These are phyloP conservation scores for Pachymerium ferrugineum DNA, from an alignment of 2,888 invertebrate genomes.

Conservation along the genomic window DNA sequence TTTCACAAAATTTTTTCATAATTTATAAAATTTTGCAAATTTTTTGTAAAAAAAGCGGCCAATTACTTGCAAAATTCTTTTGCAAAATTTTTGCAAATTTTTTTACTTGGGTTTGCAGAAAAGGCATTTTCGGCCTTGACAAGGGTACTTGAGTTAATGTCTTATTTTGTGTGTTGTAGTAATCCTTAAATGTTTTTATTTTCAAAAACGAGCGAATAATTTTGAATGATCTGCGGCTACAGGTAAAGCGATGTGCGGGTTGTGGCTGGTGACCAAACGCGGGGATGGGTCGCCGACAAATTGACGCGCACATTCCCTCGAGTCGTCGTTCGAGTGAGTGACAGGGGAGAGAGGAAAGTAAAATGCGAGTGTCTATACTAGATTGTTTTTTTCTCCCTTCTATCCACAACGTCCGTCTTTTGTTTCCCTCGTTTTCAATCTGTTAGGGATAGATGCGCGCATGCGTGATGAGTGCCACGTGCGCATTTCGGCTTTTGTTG, in stretches of 20 bases:
- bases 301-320: conserved; percentile 1
- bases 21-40: too few relatives aligned
- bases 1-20: too few relatives aligned
- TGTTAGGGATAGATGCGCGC: not conserved
- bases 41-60: too few relatives aligned
- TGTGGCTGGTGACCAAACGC: conserved; percentile 10
- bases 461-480: conserved; percentile 16
- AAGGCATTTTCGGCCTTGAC: too few relatives aligned
- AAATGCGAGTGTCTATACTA: not conserved
- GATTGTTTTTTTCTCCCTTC: not conserved
- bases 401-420: not conserved
- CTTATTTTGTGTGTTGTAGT: too few relatives aligned
- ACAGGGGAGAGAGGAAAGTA: not conserved
- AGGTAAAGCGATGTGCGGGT: conserved; percentile 27
- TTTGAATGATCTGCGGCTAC: conserved; percentile 17
- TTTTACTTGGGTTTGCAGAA: too few relatives aligned
- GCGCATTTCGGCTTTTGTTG: not conserved
- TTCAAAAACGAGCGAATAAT: too few relatives aligned
- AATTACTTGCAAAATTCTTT: too few relatives aligned
- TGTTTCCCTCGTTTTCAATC: not conserved
- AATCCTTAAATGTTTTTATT: too few relatives aligned
- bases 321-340: not conserved
- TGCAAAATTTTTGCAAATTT: too few relatives aligned
- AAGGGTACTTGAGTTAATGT: too few relatives aligned
- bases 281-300: conserved; percentile 12